Conservation (phyloP, 2,797 vertebrate genomes). For the Bovichtus variegatus region DNA sequence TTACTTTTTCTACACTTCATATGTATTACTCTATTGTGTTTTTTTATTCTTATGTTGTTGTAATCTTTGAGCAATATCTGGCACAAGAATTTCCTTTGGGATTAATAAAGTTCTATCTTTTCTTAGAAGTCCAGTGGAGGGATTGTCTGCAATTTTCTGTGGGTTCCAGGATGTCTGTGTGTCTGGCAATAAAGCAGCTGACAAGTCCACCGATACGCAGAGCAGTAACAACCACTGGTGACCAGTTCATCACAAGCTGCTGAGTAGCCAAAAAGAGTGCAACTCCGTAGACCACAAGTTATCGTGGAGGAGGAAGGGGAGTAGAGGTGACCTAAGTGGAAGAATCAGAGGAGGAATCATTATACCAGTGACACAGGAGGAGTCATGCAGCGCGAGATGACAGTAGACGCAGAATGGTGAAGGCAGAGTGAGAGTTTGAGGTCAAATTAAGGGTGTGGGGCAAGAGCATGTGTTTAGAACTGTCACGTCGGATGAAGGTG, state of each 20-base stretch:
- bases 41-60: no score
- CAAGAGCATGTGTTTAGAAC: conserved; percentile 33
- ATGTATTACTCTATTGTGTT: no score
- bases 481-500: conserved; percentile 33
- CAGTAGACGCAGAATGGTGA: neutral
- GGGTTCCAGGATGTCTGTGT: neutral
- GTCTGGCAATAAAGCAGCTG: neutral
- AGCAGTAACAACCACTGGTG: conserved; percentile 11
- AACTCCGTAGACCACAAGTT: conserved; percentile 27
- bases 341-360: conserved; percentile 6
- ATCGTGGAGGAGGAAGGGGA: conserved; percentile 23
- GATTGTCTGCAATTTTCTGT: neutral
- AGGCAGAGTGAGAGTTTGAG: conserved; percentile 5
- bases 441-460: conserved; percentile 37
- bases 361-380: neutral
- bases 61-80: no score
- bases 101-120: no score
- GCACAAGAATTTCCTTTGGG: no score
- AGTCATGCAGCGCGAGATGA: neutral
- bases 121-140: neutral
- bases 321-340: conserved; percentile 14
- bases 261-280: conserved; percentile 24
- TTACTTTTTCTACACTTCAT: no score
- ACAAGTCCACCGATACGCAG: neutral
- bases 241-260: conserved; percentile 31